Evolutionary conservation across 2,888 invertebrate genomes (phyloP).

Genomic region (Caenorhabditis wallacei): DNA sequence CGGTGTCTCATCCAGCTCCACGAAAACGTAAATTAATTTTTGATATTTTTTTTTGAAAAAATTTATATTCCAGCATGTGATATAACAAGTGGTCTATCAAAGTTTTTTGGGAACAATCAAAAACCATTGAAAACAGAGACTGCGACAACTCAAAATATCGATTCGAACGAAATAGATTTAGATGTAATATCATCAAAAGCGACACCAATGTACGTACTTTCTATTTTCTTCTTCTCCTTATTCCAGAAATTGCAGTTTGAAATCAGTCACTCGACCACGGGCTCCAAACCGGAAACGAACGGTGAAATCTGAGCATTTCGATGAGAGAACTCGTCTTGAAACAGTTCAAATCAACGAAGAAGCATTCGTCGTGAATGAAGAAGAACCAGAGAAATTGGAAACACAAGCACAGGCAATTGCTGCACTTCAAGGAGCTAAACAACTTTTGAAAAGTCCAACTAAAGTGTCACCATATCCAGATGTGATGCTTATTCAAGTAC

Average conservation of each 20-base stretch:
- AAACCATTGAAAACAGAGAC: not conserved
- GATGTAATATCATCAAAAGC: slow-evolving; percentile 55
- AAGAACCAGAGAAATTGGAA: slow-evolving; percentile 57
- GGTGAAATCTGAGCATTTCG: slow-evolving; percentile 1
- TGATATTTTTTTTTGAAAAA: not conserved
- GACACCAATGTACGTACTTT: slow-evolving; percentile 29
- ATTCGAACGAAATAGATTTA: slow-evolving; percentile 35
- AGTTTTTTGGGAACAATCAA: slow-evolving; percentile 47
- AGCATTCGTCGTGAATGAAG: slow-evolving; percentile 47
- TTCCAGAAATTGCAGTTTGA: slow-evolving; percentile 66
- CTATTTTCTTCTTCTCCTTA: not conserved
- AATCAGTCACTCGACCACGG: slow-evolving; percentile 55
- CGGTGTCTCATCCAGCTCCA: not conserved
- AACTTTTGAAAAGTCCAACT: slow-evolving; percentile 63
- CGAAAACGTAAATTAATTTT: slow-evolving; percentile 41
- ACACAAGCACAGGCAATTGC: slow-evolving; percentile 63
- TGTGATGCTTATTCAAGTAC: slow-evolving; percentile 76
- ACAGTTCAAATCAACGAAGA: slow-evolving; percentile 46
- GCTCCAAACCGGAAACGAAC: slow-evolving; percentile 51
- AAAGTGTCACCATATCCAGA: slow-evolving; percentile 73
- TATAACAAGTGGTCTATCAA: slow-evolving; percentile 49
- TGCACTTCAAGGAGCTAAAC: slow-evolving; percentile 50
- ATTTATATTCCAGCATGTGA: slow-evolving; percentile 43
- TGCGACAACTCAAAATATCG: not conserved
- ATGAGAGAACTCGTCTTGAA: slow-evolving; percentile 47